phyloP scores from a whole-genome alignment of 2,797 vertebrate species.

The Lepus oiostolus region DNA sequence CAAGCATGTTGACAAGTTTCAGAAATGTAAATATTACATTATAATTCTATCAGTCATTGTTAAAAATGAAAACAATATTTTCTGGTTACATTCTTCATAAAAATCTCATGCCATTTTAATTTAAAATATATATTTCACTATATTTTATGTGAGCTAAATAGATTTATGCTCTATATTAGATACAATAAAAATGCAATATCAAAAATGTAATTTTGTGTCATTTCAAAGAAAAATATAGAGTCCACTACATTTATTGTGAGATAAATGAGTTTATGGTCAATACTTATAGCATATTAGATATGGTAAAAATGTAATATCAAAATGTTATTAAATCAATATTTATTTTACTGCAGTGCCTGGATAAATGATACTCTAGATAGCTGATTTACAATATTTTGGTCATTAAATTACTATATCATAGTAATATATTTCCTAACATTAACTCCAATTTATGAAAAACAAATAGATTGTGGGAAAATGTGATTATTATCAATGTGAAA shows the following conservation, averaged over 20 bases:
- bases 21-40: background rate
- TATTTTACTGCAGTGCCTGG: background rate
- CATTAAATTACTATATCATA: background rate
- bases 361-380: background rate
- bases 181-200: background rate
- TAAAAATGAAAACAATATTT: conserved; percentile 10
- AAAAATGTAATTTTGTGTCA: background rate
- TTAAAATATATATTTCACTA: background rate
- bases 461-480: background rate
- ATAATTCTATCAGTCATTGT: background rate
- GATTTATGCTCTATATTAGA: background rate
- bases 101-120: background rate
- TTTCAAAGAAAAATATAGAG: background rate
- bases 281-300: background rate
- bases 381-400: background rate
- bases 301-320: background rate
- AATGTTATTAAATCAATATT: background rate
- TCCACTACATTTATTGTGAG: background rate
- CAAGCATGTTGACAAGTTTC: background rate
- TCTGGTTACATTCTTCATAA: background rate
- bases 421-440: conserved; percentile 3
- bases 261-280: background rate
- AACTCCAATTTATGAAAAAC: background rate
- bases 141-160: background rate
- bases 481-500: background rate